Evolutionary conservation across 2,888 invertebrate genomes (phyloP), one percentile per base, ranked within the genome.

Genomic region (Andrena camellia): DNA sequence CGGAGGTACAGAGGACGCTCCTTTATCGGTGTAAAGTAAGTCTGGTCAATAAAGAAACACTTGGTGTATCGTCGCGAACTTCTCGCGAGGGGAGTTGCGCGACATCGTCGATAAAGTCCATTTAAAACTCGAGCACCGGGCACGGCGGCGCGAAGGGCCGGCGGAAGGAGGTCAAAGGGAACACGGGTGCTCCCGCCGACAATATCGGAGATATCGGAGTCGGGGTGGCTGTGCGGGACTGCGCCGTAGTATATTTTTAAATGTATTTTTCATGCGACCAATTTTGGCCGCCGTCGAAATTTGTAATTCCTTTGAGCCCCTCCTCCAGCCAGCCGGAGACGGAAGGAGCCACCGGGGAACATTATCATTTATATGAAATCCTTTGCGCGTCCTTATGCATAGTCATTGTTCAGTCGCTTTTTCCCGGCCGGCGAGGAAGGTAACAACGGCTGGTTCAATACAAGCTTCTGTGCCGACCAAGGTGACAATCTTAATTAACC

Each of bases 291-390:
- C 83, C 80, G 89, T 89, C 87, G 88, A 91, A 92, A 93, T 93
- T 93, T 90, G 91, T 91, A 90, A 93, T 93, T 93, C 93, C 91
- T 93, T 93, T 93, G 93, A 93, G 90, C 88, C 83, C 74, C 35
- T 85, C 64, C 77, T 83, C 76, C 78, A 72, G 80, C 81, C 75
- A 79, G 81, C 67, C 70, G 72, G 86, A 87, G 87, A 84, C 82
- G 88, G 88, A 89, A 90, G 87, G 88, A 86, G 88, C 89, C 83
- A 76, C 75, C 86, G 72, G 81, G 75, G 85, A 88, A 86, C 92
- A 93, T 93, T 93, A 93, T 93, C 93, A 93, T 93, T 93, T 93
- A 93, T 93, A 93, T 93, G 93, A 93, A 93, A 93, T 91, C 92
- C 93, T 93, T 93, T 92, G 90, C 91, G 87, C 89, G 87, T 90